Base-by-base conservation (phyloP, 2,888 invertebrate species). In the Ennomos erosarius region DNA sequence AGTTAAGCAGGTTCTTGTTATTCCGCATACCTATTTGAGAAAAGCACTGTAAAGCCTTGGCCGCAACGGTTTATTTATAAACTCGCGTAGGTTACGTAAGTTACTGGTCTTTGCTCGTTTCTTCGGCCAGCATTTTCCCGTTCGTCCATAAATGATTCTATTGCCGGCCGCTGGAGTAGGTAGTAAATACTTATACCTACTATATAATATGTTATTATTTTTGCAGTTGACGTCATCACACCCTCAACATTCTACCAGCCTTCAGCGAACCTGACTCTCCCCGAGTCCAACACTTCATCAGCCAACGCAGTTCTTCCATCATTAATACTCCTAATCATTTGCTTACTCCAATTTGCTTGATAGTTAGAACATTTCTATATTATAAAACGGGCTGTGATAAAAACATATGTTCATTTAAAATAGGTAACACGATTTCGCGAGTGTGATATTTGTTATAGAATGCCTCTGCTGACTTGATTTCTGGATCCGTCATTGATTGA, bases 311-410 rank as follows among this genome's bases (percentile, higher is more conserved):
- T 72, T 42, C 59, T 70, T 47, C 65, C 73, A 9, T 59, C 72
- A 50, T 53, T 82, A 46, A 73, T 75, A 65, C 71, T 76, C 57
- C 61, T 77, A 63, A 64, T 75, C 37, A 71, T 79, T 68, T 76
- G 71, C 69, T 70, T 81, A 68, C 69, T 82, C 54, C 72, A 70
- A 60, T 65, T 80, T 69, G 83, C 86, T 84, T 88, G 83, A 82
- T 83, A 80, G 72, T 62, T 67, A 64, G 66, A 68, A 70, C 43
- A 59, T 62, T 64, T 62, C 47, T 56, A 56, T 78, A 74, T 79
- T 76, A 83, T 74, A 80, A 75, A 87, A 84, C 85, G 82, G 87
- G 88, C 90, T 90, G 90, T 90, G 90, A 90, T 90, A 88, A 79
- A 80, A 76, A 77, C 77, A 79, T 75, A 68, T 77, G 76, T 76